A percentile compares a stretch with the other conserved stretches of the same genome.
Evolutionary conservation across 37 sponge, comb jelly and placozoan genomes (phyloP).

Genomic region (Chondrilla cf. caribensis): DNA sequence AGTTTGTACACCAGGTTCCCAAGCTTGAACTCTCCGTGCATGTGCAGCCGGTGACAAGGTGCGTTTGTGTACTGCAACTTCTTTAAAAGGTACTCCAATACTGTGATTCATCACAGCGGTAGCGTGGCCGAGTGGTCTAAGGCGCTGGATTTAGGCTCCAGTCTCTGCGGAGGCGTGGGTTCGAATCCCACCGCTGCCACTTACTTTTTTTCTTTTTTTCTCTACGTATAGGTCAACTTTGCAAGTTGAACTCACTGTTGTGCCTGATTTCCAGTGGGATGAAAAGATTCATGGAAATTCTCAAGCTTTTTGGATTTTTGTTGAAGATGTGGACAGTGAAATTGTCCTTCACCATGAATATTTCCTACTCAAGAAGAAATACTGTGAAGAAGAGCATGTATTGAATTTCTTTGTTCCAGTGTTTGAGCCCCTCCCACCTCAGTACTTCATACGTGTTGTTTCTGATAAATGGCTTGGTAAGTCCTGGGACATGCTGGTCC

Average conservation of each 20-base stretch:
- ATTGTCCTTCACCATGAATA: conserved; percentile 92
- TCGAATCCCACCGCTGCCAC: conserved; percentile 27
- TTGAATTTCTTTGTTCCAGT: conserved; percentile 96
- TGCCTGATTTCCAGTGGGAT: conserved; percentile 99
- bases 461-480: conserved; percentile 74
- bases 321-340: conserved; percentile 99
- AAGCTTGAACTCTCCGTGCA: conserved; percentile 95
- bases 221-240: conserved; percentile 72
- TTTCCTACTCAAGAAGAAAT: conserved; percentile 95
- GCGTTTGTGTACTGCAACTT: not conserved
- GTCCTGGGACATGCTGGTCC: not conserved
- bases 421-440: conserved; percentile 99
- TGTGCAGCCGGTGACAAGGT: conserved; percentile 98
- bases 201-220: conserved; percentile 10
- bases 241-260: conserved; percentile 94
- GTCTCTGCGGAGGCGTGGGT: conserved; percentile 21
- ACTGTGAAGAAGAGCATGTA: conserved; percentile 84
- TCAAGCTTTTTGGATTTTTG: conserved; percentile 96
- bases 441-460: conserved; percentile 93
- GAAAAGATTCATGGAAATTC: conserved; percentile 94
- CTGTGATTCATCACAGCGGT: not conserved
- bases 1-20: conserved; percentile 93
- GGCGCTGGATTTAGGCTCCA: conserved; percentile 31
- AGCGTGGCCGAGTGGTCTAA: conserved; percentile 34
- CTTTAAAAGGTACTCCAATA: not conserved